phyloP scores from a whole-genome alignment of 1,140 invertebrate species.

The Diachasma alloeum region DNA sequence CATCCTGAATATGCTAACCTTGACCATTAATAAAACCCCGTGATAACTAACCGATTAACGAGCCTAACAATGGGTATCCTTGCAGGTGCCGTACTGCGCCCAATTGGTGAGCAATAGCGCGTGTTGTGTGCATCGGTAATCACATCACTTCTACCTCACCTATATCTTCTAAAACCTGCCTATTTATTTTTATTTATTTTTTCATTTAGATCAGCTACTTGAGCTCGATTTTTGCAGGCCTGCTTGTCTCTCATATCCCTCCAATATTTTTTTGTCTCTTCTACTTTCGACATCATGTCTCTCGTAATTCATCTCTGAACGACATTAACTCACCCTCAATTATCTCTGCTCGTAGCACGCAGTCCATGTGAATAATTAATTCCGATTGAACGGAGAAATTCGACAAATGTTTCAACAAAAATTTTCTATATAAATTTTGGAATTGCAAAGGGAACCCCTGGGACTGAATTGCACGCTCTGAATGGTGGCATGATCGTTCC shows the following conservation, averaged over 20 bases:
- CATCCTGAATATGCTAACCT: constrained; percentile 26
- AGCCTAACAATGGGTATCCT: constrained; percentile 72
- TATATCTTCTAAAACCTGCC: constrained; percentile 51
- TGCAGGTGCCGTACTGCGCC: constrained; percentile 85
- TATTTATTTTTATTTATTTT: constrained; percentile 39
- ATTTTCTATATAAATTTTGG: not conserved
- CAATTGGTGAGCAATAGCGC: constrained; percentile 90
- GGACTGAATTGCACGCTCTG: not conserved
- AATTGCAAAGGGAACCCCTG: not conserved
- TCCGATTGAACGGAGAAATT: not conserved
- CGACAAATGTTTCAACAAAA: not conserved
- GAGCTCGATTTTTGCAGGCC: constrained; percentile 47
- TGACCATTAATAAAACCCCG: constrained; percentile 20
- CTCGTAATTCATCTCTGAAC: constrained; percentile 12
- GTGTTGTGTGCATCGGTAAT: constrained; percentile 92
- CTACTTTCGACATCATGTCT: constrained; percentile 13
- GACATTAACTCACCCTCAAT: not conserved
- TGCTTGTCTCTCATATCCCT: constrained; percentile 27
- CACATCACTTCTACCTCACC: constrained; percentile 68
- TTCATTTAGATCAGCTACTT: constrained; percentile 33
- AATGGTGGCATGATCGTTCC: constrained; percentile 2
- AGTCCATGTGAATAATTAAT: not conserved
- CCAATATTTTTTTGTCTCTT: not conserved
- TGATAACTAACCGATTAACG: constrained; percentile 51
- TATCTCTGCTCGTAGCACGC: constrained; percentile 32